Evolutionary conservation across 2,888 invertebrate genomes (phyloP), one percentile per base, ranked within the genome.

Genomic region (Pammene aurita): DNA sequence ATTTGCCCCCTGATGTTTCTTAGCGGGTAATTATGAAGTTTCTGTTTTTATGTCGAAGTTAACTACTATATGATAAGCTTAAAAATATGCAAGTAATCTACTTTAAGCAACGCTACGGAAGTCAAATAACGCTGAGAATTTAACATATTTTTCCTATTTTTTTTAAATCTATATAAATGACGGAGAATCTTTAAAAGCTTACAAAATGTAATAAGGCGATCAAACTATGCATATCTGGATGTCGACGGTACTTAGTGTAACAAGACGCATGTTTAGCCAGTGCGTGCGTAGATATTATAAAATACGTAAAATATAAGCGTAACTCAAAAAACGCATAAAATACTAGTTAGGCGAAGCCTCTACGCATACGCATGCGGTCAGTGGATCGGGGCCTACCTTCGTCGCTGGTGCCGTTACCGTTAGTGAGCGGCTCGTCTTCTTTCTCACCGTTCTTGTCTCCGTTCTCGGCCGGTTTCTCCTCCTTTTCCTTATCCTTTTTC

Each of bases 401-500:
- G 75, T 93, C 93, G 77, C 92, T 91, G 34, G 11, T 54, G 54
- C 54, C 54, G 88, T 91, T 92, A 88, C 92, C 93, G 81, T 93
- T 93, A 88, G 91, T 86, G 84, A 91, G 84, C 78, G 89, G 85
- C 82, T 92, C 92, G 85, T 93, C 93, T 79, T 91, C 89, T 85
- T 90, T 90, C 76, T 90, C 90, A 73, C 91, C 91, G 76, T 91
- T 91, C 80, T 91, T 88, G 64, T 93, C 84, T 87, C 93, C 80
- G 89, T 92, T 75, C 70, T 80, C 80, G 6, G 76, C 76, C n/a
- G 77, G 74, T 66, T 81, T 81, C 71, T 80, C 78, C 48, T 85
- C 93, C 81, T 94, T 94, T 50, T 94, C 93, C 75, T 93, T 94
- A 67, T 94, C 93, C 73, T 95, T 95, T 84, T 95, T 94, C 74